Evolutionary conservation across 2,113 vertebrate species (phyloP), one percentile per base, ranked within the genome.

Genomic region (Spilogale gracilis): DNA sequence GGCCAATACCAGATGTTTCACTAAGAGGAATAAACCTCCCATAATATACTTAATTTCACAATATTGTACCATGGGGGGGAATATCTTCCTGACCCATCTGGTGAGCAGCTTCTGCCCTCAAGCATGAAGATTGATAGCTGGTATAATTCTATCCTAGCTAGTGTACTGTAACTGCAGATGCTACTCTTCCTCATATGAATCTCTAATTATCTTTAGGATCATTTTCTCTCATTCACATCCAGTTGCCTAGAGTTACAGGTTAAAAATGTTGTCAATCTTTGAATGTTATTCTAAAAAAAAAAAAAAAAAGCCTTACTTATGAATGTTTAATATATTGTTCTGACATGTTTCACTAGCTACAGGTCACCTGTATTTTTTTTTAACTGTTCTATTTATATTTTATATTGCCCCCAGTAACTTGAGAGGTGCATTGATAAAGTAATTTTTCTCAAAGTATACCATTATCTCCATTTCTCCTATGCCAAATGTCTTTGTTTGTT

Each of bases 61-160:
- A 65, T 87, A 91, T 32, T 84, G 3, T 83, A 71, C 84, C 92
- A 82, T 32, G n/a, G 88, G 20, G 92, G 88, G 69, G 12, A 25
- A 65, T 94, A 58, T 93, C 97, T 94, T 93, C 80, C 80, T 97
- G 96, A 91, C 95, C 95, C 96, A 89, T 87, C 95, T 96, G 96
- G 73, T 30, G 23, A 95, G 63, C 78, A 89, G 97, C 74, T 94
- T 93, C 87, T 85, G 50, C 71, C 93, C 88, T 83, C 58, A 86
- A 94, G 91, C 88, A 52, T 69, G 81, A 94, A 89, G 96, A 94
- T 25, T 56, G 85, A 94, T 74, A 14, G 61, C 82, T 89, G 91
- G n/a, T 95, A 38, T 38, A 63, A 93, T 71, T 86, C 56, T 54
- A 1, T 7, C 50, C 69, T 78, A 67, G 73, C 90, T 45, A 23